These are phyloP conservation scores for Semotilus atromaculatus DNA, from an alignment of 2,797 vertebrate species.

Conservation along the genomic window DNA sequence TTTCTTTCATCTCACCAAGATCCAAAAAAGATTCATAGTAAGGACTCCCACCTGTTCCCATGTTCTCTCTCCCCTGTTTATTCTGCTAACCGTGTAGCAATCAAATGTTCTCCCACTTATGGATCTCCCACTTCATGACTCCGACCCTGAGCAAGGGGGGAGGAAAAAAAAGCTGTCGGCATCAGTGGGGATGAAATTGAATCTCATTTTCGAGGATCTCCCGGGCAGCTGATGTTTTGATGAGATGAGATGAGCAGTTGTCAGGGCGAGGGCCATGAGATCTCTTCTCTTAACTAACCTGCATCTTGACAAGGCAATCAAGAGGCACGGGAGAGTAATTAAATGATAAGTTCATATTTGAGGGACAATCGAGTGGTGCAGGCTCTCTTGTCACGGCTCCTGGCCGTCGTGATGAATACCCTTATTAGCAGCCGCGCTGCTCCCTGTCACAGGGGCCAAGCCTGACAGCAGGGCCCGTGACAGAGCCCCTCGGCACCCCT, in stretches of 20 bases:
- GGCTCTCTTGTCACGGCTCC: conserved; percentile 71
- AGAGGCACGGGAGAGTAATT: conserved; percentile 84
- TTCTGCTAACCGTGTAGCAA: conserved; percentile 53
- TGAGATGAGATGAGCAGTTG: conserved; percentile 72
- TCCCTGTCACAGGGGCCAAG: conserved; percentile 76
- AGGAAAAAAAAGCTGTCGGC: conserved; percentile 46
- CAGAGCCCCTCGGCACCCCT: conserved; percentile 45
- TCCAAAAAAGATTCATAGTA: neutral
- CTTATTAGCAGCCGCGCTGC: conserved; percentile 87
- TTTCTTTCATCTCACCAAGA: conserved; percentile 7
- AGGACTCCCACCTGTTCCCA: neutral
- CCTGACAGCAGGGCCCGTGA: conserved; percentile 68
- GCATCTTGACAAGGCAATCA: conserved; percentile 85
- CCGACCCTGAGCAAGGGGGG: conserved; percentile 47
- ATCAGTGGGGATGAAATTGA: conserved; percentile 58
- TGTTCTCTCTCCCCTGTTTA: conserved; percentile 42
- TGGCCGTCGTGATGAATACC: conserved; percentile 85
- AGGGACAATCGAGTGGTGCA: conserved; percentile 81
- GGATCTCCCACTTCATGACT: conserved; percentile 55
- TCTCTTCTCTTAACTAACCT: conserved; percentile 88
- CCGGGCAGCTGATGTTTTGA: conserved; percentile 69
- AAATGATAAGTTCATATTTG: conserved; percentile 94
- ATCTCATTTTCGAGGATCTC: conserved; percentile 61
- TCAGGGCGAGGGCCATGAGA: conserved; percentile 72
- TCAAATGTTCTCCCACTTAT: conserved; percentile 55